These are phyloP conservation scores for Drosophila affinis DNA, from an alignment of 2,888 invertebrate genomes.

Conservation along the genomic window DNA sequence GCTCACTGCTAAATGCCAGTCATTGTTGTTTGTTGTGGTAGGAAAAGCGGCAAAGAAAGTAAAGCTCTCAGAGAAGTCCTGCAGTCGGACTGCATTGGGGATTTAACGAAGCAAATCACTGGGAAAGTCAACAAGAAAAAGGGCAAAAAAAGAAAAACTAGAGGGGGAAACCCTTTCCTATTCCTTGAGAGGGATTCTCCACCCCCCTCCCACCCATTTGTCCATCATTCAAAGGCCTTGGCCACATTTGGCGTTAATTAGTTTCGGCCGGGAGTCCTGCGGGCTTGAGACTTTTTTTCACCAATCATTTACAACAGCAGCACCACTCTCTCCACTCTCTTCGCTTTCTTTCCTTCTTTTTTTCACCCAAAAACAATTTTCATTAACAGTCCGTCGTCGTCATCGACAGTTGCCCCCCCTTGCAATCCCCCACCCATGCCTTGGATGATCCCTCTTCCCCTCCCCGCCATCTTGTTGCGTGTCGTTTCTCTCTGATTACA, in stretches of 20 bases:
- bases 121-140: conserved; percentile 6
- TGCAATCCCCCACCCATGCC: conserved; percentile 3
- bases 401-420: conserved; percentile 53
- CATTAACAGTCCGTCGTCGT: conserved; percentile 67
- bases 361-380: conserved; percentile 63
- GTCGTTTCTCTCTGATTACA: conserved; percentile 68
- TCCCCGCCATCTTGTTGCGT: conserved; percentile 34
- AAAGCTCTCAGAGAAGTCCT: background rate
- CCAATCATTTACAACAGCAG: conserved; percentile 68
- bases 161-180: background rate
- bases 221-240: conserved; percentile 50
- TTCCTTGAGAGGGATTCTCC: conserved; percentile 5
- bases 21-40: conserved; percentile 30
- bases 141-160: background rate
- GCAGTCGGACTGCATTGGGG: conserved; percentile 11
- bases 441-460: conserved; percentile 20
- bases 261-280: conserved; percentile 67
- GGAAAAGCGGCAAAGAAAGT: conserved; percentile 11
- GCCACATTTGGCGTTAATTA: conserved; percentile 74
- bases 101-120: conserved; percentile 37
- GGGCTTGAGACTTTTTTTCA: conserved; percentile 61
- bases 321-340: conserved; percentile 2
- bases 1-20: conserved; percentile 32
- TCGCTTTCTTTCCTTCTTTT: conserved; percentile 24
- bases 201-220: background rate